phyloP scores from a whole-genome alignment of 1,140 invertebrate genomes.

The Drosophila sucinea region DNA sequence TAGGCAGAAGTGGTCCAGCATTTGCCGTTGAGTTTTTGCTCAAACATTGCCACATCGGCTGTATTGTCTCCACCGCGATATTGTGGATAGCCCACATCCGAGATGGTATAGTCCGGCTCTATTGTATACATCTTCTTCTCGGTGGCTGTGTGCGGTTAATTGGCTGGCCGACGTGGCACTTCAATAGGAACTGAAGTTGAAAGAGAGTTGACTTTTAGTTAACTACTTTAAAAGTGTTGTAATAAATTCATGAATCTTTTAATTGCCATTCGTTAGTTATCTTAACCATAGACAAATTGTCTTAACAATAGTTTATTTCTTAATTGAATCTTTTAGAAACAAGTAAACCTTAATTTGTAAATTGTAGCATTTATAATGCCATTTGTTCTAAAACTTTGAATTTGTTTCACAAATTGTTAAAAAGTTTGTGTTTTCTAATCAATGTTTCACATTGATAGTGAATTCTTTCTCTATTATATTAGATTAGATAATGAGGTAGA shows the following conservation, averaged over 20 bases:
- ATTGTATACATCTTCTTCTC: slow-evolving; percentile 55
- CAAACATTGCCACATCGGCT: slow-evolving; percentile 1
- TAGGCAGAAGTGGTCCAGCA: slow-evolving; percentile 16
- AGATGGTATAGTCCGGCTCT: slow-evolving; percentile 71
- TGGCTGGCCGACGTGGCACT: slow-evolving; percentile 40
- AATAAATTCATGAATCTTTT: neutral
- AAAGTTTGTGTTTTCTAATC: too few species aligned
- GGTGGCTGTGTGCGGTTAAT: slow-evolving; percentile 34
- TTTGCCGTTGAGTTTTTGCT: slow-evolving; percentile 29
- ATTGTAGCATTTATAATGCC: too few species aligned
- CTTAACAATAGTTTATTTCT: too few species aligned
- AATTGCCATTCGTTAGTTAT: too few species aligned
- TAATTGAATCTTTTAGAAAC: too few species aligned
- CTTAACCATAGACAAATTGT: too few species aligned
- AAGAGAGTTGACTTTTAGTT: slow-evolving; percentile 12
- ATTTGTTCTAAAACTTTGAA: too few species aligned
- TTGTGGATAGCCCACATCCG: slow-evolving; percentile 62
- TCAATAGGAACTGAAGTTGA: slow-evolving; percentile 56
- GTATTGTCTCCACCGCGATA: slow-evolving; percentile 17
- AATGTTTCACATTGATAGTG: too few species aligned
- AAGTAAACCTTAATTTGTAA: too few species aligned
- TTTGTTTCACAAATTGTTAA: too few species aligned
- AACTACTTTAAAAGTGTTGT: slow-evolving; percentile 10
- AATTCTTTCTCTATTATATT: too few species aligned
- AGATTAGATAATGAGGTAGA: too few species aligned